Evolutionary conservation across 2,797 vertebrate genomes (phyloP), one percentile per base, ranked within the genome.

Genomic region (Chiropotes sagulatus): DNA sequence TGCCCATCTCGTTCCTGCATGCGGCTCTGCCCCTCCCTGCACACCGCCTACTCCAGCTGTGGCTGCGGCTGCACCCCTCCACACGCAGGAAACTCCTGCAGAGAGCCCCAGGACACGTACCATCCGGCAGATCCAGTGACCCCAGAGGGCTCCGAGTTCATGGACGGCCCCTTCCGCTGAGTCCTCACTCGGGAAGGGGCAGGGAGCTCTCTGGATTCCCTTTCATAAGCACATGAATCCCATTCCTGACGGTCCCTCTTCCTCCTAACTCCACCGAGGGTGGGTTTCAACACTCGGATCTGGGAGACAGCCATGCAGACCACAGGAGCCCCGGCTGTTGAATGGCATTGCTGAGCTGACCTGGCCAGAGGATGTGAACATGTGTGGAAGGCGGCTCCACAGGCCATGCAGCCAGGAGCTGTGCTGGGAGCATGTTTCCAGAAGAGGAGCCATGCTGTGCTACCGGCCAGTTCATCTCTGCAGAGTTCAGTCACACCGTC

Each of bases 361-460:
- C 2, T 28, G 20, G 61, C 20, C 4, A 36, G 14, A 50, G 0
- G 3, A 0, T 41, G 52, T 19, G 22, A 54, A 15, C 5, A 12
- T 10, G 61, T 26, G n/a, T 13, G 1, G 48, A 46, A 10, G 13
- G 4, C 13, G 33, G 57, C 12, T 22, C n/a, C 30, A 24, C 54
- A 19, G 61, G 26, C 44, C 41, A 9, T 28, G 13, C 4, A 48
- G 78, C 54, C 12, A 1, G 14, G 52, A 61, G 14, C 44, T 79
- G 46, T 1, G 2, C 1, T 54, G 20, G 52, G 52, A n/a, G 61
- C 30, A 67, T 1, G 15, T 67, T 67, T 67, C 61, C 61, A 19
- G 15, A 67, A n/a, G 15, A 17, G 30, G 61, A 67, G 7, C 33
- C 7, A 3, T 1, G 1, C 30, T n/a, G 33, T n/a, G 30, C 61